phyloP scores from a whole-genome alignment of 2,113 vertebrate genomes.

The Polypterus bichir region DNA sequence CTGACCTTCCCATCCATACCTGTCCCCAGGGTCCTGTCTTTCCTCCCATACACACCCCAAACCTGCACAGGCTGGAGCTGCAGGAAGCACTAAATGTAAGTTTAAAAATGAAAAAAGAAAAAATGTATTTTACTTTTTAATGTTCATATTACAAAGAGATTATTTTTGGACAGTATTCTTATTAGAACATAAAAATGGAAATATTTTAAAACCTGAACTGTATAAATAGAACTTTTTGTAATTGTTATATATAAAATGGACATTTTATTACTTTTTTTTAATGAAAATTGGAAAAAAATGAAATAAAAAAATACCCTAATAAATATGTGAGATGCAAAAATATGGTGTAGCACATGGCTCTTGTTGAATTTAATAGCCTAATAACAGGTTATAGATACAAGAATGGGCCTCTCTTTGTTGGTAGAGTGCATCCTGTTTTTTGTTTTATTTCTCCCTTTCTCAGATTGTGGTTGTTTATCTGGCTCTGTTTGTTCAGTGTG shows the following conservation, averaged over 20 bases:
- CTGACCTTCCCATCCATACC: too few relatives aligned
- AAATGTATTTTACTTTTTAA: constrained; percentile 77
- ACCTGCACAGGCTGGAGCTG: constrained; percentile 60
- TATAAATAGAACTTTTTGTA: constrained; percentile 71
- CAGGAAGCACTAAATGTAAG: constrained; percentile 50
- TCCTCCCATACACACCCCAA: constrained; percentile 27
- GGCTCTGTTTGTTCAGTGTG: too few relatives aligned
- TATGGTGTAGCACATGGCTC: neutral
- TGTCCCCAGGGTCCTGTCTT: constrained; percentile 43
- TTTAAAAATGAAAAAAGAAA: constrained; percentile 25
- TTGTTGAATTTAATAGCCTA: too few relatives aligned
- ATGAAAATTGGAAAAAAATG: constrained; percentile 25
- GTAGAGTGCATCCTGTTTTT: too few relatives aligned
- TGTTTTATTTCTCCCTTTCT: too few relatives aligned
- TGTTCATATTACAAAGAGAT: constrained; percentile 74
- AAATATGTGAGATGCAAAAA: constrained; percentile 19
- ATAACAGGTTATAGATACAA: too few relatives aligned
- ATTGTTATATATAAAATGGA: constrained; percentile 73
- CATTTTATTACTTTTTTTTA: constrained; percentile 72
- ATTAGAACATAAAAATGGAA: constrained; percentile 72
- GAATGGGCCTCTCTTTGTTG: too few relatives aligned
- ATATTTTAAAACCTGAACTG: constrained; percentile 70
- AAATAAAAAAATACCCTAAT: constrained; percentile 3
- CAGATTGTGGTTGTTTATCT: too few relatives aligned
- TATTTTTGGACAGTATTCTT: constrained; percentile 92